These are phyloP conservation scores for Erpornis zantholeuca DNA, from an alignment of 2,113 vertebrate genomes.

Conservation along the genomic window DNA sequence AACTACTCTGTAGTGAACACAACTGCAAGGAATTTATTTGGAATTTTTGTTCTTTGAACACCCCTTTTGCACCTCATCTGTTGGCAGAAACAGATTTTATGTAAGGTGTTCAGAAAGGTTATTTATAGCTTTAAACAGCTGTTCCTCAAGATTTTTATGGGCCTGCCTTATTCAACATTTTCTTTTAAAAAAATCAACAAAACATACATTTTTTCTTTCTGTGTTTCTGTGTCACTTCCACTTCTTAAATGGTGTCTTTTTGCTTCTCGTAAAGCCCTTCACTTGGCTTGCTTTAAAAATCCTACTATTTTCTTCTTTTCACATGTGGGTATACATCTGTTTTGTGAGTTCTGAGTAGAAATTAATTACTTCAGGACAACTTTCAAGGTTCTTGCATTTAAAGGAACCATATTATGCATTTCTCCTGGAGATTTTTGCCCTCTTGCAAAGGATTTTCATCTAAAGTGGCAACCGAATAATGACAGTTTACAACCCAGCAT, in stretches of 20 bases:
- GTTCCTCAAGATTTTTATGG: not conserved
- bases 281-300: not conserved
- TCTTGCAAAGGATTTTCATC: not conserved
- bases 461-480: not conserved
- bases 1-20: not conserved
- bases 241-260: not conserved
- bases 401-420: not conserved
- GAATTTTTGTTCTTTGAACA: not conserved
- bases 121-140: not conserved
- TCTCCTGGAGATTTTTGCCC: not conserved
- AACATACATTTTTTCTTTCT: not conserved
- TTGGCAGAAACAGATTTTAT: not conserved
- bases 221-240: not conserved
- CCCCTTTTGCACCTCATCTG: not conserved
- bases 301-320: not conserved
- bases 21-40: not conserved
- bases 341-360: not conserved
- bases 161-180: not conserved
- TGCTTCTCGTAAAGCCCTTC: not conserved
- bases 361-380: not conserved
- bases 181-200: not conserved
- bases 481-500: not conserved
- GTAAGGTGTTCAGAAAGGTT: not conserved
- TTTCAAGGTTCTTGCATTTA: not conserved
- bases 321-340: not conserved